phyloP scores from a whole-genome alignment of 2,888 invertebrate genomes.

The Tenodera sinensis region DNA sequence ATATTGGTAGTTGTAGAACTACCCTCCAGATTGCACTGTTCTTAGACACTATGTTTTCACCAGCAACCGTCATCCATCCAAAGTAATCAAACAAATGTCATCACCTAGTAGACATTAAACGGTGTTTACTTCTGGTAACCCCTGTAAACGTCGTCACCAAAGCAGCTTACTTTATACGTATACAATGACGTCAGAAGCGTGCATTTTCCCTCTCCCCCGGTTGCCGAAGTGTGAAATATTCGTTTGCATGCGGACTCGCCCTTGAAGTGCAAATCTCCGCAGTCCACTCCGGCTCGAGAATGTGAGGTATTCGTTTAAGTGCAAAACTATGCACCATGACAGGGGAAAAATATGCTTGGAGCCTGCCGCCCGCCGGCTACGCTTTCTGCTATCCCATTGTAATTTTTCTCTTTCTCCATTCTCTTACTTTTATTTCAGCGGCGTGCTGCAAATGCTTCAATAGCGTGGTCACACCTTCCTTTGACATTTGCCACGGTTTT shows the following conservation, averaged over 20 bases:
- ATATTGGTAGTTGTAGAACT: no score
- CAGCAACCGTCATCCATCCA: no score
- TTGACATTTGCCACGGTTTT: neutral
- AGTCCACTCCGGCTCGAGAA: neutral
- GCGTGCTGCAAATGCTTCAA: neutral
- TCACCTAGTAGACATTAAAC: no score
- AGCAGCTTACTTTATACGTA: neutral
- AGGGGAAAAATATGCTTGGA: neutral
- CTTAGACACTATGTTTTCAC: no score
- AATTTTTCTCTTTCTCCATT: neutral
- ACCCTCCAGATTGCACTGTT: no score
- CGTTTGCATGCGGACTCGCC: neutral
- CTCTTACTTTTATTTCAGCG: neutral
- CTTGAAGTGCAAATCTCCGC: neutral
- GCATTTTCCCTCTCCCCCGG: neutral
- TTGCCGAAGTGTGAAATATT: neutral
- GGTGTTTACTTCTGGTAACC: no score
- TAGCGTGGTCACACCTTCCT: neutral
- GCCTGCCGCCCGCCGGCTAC: no score
- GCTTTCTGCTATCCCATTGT: neutral
- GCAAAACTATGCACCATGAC: neutral
- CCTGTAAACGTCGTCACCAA: neutral
- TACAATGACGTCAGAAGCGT: neutral
- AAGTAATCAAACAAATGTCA: no score
- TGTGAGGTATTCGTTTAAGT: neutral